Evolutionary conservation across 1,140 invertebrate genomes (phyloP).

Genomic region (Drosophila gunungcola): DNA sequence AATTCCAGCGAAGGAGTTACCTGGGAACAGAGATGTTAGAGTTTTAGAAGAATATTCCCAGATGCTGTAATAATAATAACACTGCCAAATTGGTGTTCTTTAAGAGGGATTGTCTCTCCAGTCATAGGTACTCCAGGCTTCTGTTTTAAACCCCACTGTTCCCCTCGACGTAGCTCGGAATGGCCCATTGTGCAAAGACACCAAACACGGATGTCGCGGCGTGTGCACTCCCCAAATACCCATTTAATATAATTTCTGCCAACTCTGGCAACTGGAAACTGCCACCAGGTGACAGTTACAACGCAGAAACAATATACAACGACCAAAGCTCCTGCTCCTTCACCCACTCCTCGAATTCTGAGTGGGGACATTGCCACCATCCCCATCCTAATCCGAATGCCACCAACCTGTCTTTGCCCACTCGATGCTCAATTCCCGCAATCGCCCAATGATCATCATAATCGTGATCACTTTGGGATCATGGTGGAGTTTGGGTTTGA

Average conservation of each 20-base stretch:
- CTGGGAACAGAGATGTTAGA: conserved; percentile 39
- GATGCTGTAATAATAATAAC: conserved; percentile 72
- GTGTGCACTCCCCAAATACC: conserved; percentile 75
- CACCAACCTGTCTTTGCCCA: conserved; percentile 31
- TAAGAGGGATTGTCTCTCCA: conserved; percentile 14
- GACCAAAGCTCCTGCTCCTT: conserved; percentile 7
- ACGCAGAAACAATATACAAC: conserved; percentile 78
- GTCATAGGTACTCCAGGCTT: conserved; percentile 17
- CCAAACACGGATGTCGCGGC: conserved; percentile 72
- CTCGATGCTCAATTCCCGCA: conserved; percentile 32
- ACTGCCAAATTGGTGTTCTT: conserved; percentile 57
- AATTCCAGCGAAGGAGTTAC: conserved; percentile 48
- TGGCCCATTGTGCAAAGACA: conserved; percentile 68
- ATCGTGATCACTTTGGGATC: conserved; percentile 70
- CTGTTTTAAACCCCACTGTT: conserved; percentile 19
- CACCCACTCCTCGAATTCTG: conserved; percentile 14
- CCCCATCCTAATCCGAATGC: not conserved
- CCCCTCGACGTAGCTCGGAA: conserved; percentile 27
- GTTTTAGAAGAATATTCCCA: conserved; percentile 33
- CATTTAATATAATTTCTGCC: conserved; percentile 82
- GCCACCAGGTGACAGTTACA: conserved; percentile 78
- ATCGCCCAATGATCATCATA: conserved; percentile 74
- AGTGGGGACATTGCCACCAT: conserved; percentile 63
- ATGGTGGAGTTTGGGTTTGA: not conserved
- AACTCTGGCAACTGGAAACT: conserved; percentile 67